Base-by-base conservation (phyloP, 2,888 invertebrate genomes). In the Polyploca ridens region DNA sequence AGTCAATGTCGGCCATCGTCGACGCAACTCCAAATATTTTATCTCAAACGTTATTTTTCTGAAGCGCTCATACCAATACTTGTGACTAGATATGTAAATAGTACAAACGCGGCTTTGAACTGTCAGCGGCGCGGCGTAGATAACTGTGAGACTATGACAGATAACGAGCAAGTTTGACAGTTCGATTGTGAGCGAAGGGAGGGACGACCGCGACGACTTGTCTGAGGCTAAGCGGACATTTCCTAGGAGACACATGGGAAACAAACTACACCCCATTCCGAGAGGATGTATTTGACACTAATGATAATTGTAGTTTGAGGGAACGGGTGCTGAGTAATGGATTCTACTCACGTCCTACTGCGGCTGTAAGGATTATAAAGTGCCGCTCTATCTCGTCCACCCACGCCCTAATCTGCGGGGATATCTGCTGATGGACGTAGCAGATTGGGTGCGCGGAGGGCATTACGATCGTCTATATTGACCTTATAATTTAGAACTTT, bases 81-180 rank as follows among this genome's bases (percentile, higher is more conserved):
- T n/a, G 6, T 46, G n/a, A n/a, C 46, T 46, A 16, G 49, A 54
- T 54, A 54, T 54, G 54, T 54, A 54, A 54, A 54, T 54, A 54
- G 54, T 54, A 54, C 19, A 10, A 3, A 19, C 54, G 10, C 16
- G 8, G 19, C 19, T 54, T 10, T 10, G 16, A 10, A 33, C 62
- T 62, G 62, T 62, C 62, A 62, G 33, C 62, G 62, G 14, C 58
- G 33, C n/a, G n/a, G 27, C 27, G 5, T 5, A 62, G 62, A 62
- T 62, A 46, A 62, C 0, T 27, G 44, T 33, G 62, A 49, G 16
- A 33, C 33, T 49, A 33, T 62, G 49, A 54, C 62, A 49, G 49
- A 49, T 49, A 54, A 19, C 54, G 54, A 54, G 4, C 2, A 10
- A 54, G 19, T 54, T 19, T 54, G 54, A 54, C 54, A 54, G 16